Conservation (phyloP, 2,797 vertebrate species). For the Netta rufina region DNA sequence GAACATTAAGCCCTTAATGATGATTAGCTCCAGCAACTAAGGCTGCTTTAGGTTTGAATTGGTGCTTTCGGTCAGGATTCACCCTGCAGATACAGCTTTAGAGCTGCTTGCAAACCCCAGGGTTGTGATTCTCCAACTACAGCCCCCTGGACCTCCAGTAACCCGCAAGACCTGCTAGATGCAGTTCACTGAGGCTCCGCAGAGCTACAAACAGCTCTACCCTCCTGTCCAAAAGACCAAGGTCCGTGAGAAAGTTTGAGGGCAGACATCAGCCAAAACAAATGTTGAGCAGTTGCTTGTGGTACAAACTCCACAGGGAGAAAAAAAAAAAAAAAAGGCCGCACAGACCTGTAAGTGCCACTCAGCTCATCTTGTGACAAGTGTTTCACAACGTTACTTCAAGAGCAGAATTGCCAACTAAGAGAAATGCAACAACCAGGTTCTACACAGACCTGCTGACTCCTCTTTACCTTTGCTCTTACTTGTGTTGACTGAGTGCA, state of each 20-base stretch:
- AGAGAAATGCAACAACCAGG: background rate
- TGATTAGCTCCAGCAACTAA: slow-evolving; percentile 3
- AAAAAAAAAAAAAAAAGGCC: background rate
- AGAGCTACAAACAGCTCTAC: background rate
- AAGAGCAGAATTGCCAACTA: background rate
- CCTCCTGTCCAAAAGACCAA: background rate
- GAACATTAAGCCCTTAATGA: slow-evolving; percentile 18
- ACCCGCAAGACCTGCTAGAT: background rate
- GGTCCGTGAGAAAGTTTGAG: background rate
- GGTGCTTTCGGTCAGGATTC: background rate
- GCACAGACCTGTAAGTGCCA: background rate
- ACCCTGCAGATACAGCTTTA: background rate
- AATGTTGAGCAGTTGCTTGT: background rate
- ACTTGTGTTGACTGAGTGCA: background rate
- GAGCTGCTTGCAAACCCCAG: background rate
- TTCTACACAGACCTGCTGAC: background rate
- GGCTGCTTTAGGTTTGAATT: background rate
- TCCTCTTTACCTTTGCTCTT: background rate
- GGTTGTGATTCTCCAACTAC: background rate
- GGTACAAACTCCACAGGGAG: background rate
- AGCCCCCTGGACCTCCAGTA: background rate
- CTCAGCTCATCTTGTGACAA: background rate
- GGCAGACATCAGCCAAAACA: background rate
- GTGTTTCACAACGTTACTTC: background rate
- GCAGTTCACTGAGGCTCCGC: rapidly evolving